Conservation (phyloP, 2,888 invertebrate species). For the Artemia sp. region DNA sequence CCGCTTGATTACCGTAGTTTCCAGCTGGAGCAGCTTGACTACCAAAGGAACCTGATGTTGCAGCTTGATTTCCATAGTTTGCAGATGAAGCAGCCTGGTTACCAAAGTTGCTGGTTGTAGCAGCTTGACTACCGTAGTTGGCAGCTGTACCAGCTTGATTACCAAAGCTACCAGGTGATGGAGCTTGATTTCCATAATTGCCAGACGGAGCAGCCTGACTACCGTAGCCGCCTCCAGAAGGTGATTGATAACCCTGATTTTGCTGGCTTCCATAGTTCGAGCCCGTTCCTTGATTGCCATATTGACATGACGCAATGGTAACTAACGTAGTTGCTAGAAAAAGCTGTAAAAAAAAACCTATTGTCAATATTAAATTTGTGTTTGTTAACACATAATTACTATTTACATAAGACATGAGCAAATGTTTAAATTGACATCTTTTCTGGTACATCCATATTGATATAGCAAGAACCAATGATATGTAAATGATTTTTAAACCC, state of each 20-base stretch:
- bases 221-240: background rate
- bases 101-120: background rate
- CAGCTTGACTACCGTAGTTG: background rate
- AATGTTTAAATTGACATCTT: too few relatives aligned
- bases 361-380: too few relatives aligned
- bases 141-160: background rate
- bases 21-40: background rate
- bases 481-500: too few relatives aligned
- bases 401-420: too few relatives aligned
- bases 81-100: conserved; percentile 3
- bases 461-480: too few relatives aligned
- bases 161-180: background rate
- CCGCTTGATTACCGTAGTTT: conserved; percentile 6
- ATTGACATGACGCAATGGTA: background rate
- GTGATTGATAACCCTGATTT: background rate
- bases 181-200: background rate
- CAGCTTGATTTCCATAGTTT: background rate
- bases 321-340: too few relatives aligned
- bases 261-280: background rate
- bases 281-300: background rate
- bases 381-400: too few relatives aligned
- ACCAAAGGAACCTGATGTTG: conserved; percentile 3
- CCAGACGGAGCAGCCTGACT: background rate
- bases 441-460: too few relatives aligned
- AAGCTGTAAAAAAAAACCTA: too few relatives aligned